phyloP scores from a whole-genome alignment of 2,797 vertebrate genomes.

The Natrix natrix region DNA sequence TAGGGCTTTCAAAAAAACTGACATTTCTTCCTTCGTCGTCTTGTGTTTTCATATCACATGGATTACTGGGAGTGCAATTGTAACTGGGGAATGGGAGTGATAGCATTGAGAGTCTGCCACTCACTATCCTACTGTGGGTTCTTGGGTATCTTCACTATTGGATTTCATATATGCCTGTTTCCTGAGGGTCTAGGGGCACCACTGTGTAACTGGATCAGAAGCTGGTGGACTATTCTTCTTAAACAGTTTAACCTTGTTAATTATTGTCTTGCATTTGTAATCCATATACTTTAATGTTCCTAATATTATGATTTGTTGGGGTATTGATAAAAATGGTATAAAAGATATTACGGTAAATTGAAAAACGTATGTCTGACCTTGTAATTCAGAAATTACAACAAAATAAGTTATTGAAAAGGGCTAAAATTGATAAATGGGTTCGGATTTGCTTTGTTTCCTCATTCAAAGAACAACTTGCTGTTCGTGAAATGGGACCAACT shows the following conservation, averaged over 20 bases:
- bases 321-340: neutral
- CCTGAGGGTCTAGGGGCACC: neutral
- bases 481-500: neutral
- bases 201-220: neutral
- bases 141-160: neutral
- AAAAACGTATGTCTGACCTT: neutral
- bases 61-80: neutral
- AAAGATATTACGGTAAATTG: neutral
- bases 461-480: neutral
- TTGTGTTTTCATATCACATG: slow-evolving; percentile 10
- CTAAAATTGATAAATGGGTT: neutral
- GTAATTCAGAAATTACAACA: neutral
- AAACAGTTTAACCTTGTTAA: neutral
- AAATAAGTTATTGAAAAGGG: neutral
- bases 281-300: neutral
- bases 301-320: neutral
- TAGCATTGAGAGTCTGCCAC: neutral
- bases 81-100: neutral
- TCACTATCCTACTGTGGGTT: neutral
- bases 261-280: neutral
- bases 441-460: neutral
- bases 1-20: slow-evolving; percentile 21
- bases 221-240: neutral
- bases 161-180: neutral
- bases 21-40: slow-evolving; percentile 8